Percentiles rank a stretch among this genome's conserved stretches.
phyloP scores from a whole-genome alignment of 2,113 vertebrate species.

The Antechinus stuartii region DNA sequence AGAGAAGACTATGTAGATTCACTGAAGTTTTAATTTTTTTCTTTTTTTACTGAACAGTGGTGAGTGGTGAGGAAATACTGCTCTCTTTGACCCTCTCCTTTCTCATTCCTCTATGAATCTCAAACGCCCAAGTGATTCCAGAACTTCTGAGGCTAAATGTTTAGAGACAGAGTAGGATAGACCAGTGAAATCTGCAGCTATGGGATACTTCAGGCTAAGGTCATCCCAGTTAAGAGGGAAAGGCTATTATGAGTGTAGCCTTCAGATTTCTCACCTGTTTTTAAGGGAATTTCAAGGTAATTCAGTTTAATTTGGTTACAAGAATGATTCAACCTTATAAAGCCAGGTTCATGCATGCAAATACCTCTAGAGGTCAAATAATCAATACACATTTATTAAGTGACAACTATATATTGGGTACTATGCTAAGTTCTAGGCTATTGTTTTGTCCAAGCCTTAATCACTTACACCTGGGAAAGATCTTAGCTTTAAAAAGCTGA shows the following conservation, averaged over 20 bases:
- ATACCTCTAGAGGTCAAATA: background rate
- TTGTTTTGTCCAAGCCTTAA: background rate
- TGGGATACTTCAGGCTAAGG: background rate
- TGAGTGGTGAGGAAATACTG: background rate
- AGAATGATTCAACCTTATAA: background rate
- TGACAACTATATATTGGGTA: background rate
- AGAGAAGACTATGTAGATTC: background rate
- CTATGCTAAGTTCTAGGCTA: background rate
- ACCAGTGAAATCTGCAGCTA: background rate
- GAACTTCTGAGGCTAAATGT: background rate
- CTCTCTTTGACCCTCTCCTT: background rate
- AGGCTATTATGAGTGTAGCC: background rate
- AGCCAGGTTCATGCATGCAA: background rate
- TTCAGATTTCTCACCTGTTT: background rate
- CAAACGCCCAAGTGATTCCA: background rate
- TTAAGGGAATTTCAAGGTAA: background rate
- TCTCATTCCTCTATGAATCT: background rate
- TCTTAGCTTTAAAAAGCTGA: too few relatives aligned
- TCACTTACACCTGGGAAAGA: too few relatives aligned
- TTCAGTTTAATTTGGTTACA: background rate
- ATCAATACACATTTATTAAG: background rate
- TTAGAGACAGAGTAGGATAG: background rate
- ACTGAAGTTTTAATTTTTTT: background rate
- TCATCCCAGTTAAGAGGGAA: background rate
- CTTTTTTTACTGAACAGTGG: background rate